Base-by-base conservation (phyloP, 2,888 invertebrate species). In the Zele albiditarsus region DNA sequence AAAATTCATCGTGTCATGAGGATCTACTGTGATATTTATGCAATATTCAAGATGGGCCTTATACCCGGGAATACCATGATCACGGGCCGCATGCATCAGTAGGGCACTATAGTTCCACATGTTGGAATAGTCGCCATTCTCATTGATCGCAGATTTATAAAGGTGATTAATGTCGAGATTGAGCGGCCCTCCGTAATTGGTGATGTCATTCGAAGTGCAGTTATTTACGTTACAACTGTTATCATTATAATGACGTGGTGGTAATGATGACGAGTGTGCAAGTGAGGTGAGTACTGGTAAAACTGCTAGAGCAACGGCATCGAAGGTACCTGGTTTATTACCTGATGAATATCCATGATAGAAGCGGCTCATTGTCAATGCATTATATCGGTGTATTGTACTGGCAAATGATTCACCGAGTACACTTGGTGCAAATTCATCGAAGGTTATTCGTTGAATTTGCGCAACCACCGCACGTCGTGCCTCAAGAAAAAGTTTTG, bases 391-490 rank as follows among this genome's bases (percentile, higher is more conserved):
- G 77, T 93, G 0, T 93, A 53, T 91, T 80, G 93, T 92, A 0
- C 92, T 91, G 87, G 93, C 90, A 79, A 93, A 91, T 82, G 93
- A 91, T 91, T 94, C 92, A 75, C 95, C 95, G 63, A 96, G 88
- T 14, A 96, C 91, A 71, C 94, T 93, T 0, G 96, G 95, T 74
- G 96, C 89, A 89, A 95, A 96, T 87, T 96, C 96, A 83, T 94
- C 95, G 87, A 93, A 94, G 0, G 96, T 96, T 73, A 96, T 94
- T 83, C 96, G 96, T 80, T 96, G 96, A 57, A 96, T 93, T 86
- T 95, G 92, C 0, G 96, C 95, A 0, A 94, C 93, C 14, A 96
- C 91, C 14, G 95, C 93, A 65, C 95, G 91, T 69, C 94, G 91
- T 3, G 95, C 91, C 87, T 96, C 96, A 80, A 94, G 90, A 87